phyloP scores from a whole-genome alignment of 2,888 invertebrate genomes.

The Melinaea menophilus region DNA sequence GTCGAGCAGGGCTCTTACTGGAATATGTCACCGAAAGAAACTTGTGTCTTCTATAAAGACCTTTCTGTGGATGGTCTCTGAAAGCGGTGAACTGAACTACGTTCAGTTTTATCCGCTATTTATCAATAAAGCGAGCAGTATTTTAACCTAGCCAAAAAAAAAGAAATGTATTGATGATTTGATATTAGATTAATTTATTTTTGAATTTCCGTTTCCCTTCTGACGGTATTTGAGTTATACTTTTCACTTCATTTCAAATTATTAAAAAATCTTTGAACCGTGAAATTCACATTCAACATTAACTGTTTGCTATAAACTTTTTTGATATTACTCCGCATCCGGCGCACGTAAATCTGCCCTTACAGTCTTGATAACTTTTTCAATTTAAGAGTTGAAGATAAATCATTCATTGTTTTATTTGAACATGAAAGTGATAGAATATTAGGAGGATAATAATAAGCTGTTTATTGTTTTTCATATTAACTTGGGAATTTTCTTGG shows the following conservation, averaged over 20 bases:
- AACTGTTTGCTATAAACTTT: constrained; percentile 63
- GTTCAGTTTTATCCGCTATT: too few species aligned
- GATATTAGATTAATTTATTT: constrained; percentile 16
- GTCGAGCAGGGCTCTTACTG: too few species aligned
- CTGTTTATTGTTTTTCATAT: constrained; percentile 27
- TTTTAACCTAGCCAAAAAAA: too few species aligned
- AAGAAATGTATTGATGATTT: too few species aligned
- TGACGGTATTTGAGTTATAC: constrained; percentile 34
- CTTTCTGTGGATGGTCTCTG: too few species aligned
- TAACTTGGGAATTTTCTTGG: too few species aligned
- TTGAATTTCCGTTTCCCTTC: constrained; percentile 26
- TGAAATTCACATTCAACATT: constrained; percentile 27
- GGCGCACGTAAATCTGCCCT: constrained; percentile 74
- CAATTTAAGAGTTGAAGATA: constrained; percentile 78
- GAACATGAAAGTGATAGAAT: constrained; percentile 74
- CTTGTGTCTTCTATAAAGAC: too few species aligned
- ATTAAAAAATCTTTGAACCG: constrained; percentile 52
- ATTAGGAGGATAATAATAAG: constrained; percentile 54
- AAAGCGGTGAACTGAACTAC: too few species aligned
- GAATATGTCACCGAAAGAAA: too few species aligned
- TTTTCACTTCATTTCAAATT: constrained; percentile 59
- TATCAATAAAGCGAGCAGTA: too few species aligned
- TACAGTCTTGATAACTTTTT: constrained; percentile 73
- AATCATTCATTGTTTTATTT: constrained; percentile 76
- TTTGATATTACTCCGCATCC: constrained; percentile 74